A percentile compares a stretch with the other conserved stretches of the same genome.
Conservation (phyloP, 35 echinoderm and acorn worm species). For the Strongylocentrotus purpuratus region DNA sequence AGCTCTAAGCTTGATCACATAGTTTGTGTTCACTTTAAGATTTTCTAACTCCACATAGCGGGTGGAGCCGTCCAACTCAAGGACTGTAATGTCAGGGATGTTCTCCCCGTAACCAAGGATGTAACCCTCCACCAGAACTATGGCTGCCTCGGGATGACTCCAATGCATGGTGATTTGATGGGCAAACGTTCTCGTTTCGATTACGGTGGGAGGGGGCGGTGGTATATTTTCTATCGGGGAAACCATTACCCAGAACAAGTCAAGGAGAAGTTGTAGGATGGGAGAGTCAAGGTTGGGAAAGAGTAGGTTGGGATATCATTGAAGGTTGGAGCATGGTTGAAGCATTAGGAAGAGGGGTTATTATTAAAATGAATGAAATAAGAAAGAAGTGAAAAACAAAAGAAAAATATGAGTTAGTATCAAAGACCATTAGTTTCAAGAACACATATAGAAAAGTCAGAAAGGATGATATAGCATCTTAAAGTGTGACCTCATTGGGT, state of each 20-base stretch:
- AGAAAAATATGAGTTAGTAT: background rate
- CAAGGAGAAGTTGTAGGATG: background rate
- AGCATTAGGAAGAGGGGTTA: background rate
- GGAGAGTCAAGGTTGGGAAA: background rate
- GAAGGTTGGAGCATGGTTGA: background rate
- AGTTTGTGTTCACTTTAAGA: conserved; percentile 59
- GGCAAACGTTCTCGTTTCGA: conserved; percentile 43
- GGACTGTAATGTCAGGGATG: conserved; percentile 53
- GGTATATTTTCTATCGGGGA: conserved; percentile 49
- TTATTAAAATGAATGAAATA: background rate
- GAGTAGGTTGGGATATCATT: background rate
- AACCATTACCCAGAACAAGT: background rate
- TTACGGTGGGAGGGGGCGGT: conserved; percentile 46
- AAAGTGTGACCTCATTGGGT: background rate
- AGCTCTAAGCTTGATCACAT: conserved; percentile 83
- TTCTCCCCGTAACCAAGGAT: conserved; percentile 70
- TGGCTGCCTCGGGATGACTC: conserved; percentile 52
- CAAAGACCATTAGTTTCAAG: background rate
- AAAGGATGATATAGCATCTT: background rate
- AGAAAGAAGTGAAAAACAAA: background rate
- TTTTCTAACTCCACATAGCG: conserved; percentile 55
- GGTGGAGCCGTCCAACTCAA: conserved; percentile 14
- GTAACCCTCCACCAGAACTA: conserved; percentile 76
- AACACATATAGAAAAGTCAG: background rate
- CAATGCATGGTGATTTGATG: conserved; percentile 72